These are phyloP conservation scores for Hestina assimilis DNA, from an alignment of 1,140 invertebrate genomes.

Conservation along the genomic window DNA sequence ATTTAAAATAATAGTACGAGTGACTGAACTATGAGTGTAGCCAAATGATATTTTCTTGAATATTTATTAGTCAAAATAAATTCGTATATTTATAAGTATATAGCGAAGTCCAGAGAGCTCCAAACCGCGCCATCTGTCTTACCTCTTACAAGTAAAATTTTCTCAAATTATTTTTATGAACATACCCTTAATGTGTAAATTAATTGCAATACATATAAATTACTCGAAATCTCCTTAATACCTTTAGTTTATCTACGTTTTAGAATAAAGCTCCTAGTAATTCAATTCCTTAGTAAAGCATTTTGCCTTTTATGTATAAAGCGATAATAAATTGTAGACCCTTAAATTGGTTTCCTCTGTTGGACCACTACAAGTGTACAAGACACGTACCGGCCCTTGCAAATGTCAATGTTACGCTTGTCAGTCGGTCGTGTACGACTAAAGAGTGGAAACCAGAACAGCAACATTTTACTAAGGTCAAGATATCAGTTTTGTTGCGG, in stretches of 20 bases:
- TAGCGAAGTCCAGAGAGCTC: no score
- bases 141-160: no score
- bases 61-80: no score
- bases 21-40: no score
- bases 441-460: slow-evolving; percentile 22
- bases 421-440: slow-evolving; percentile 18
- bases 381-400: slow-evolving; percentile 12
- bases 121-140: no score
- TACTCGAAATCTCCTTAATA: no score
- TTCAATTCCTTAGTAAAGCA: background rate
- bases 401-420: slow-evolving; percentile 39
- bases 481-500: slow-evolving; percentile 2
- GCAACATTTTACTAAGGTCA: slow-evolving; percentile 19
- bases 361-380: slow-evolving; percentile 1
- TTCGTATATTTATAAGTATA: no score
- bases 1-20: no score
- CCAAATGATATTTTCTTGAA: no score
- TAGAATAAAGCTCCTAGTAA: background rate
- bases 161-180: no score
- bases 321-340: background rate
- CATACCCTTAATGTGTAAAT: no score
- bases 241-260: background rate
- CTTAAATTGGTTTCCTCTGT: slow-evolving; percentile 5
- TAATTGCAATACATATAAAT: no score
- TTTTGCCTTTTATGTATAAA: slow-evolving; percentile 3